Evolutionary conservation across 2,888 invertebrate genomes (phyloP).

Genomic region (Lochmaea crataegi): DNA sequence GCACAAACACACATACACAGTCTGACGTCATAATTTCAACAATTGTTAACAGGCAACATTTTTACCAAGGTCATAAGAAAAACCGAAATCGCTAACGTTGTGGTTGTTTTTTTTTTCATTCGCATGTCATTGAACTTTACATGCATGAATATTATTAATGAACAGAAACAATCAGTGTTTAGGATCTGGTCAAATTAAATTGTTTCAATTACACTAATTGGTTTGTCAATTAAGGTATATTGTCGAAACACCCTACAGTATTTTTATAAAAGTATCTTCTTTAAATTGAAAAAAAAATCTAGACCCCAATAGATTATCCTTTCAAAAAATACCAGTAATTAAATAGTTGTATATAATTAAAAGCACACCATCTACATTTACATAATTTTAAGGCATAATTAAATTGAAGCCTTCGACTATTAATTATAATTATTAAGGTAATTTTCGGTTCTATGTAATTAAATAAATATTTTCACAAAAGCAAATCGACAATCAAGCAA

Average conservation of each 20-base stretch:
- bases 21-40: slow-evolving; percentile 21
- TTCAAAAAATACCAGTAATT: background rate
- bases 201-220: background rate
- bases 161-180: slow-evolving; percentile 10
- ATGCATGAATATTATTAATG: background rate
- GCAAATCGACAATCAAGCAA: slow-evolving; percentile 25
- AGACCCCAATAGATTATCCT: background rate
- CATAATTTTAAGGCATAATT: slow-evolving; percentile 38
- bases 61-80: slow-evolving; percentile 30
- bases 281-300: no score
- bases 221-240: background rate
- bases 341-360: slow-evolving; percentile 25
- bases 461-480: slow-evolving; percentile 30
- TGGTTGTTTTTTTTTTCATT: slow-evolving; percentile 16
- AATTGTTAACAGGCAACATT: slow-evolving; percentile 23
- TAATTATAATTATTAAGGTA: slow-evolving; percentile 39
- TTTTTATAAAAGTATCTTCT: no score
- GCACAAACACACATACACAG: slow-evolving; percentile 6
- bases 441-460: slow-evolving; percentile 34
- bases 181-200: background rate
- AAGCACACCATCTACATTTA: slow-evolving; percentile 27
- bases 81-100: slow-evolving; percentile 19
- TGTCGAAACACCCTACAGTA: no score
- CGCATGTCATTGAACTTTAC: slow-evolving; percentile 24
- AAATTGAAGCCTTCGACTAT: slow-evolving; percentile 37